Evolutionary conservation across 2,113 vertebrate genomes (phyloP).

Genomic region (Monopterus albus): DNA sequence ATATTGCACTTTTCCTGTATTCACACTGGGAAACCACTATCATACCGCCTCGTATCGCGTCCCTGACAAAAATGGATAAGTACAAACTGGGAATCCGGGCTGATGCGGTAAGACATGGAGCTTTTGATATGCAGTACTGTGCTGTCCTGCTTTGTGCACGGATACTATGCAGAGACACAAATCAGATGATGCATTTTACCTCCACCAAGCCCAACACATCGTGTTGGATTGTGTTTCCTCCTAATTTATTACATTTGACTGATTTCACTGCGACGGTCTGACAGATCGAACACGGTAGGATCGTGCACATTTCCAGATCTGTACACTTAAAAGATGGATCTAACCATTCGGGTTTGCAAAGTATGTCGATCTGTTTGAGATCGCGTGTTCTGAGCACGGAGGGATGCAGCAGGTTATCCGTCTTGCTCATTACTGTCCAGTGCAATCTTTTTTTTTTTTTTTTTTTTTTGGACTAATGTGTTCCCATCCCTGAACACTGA

Average conservation of each 20-base stretch:
- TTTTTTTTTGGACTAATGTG: slow-evolving; percentile 11
- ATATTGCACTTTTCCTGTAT: slow-evolving; percentile 65
- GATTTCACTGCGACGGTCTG: background rate
- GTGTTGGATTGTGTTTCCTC: background rate
- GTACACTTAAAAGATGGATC: background rate
- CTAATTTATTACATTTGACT: background rate
- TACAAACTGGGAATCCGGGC: slow-evolving; percentile 45
- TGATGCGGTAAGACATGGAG: slow-evolving; percentile 75
- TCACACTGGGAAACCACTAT: slow-evolving; percentile 63
- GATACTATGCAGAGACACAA: background rate
- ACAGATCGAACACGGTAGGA: background rate
- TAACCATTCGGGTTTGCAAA: background rate
- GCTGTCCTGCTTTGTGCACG: background rate
- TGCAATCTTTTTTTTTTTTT: slow-evolving; percentile 11
- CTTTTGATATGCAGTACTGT: background rate
- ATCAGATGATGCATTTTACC: background rate
- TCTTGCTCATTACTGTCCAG: background rate
- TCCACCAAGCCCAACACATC: background rate
- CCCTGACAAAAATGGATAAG: slow-evolving; percentile 55
- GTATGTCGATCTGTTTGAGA: background rate
- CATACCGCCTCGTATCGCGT: slow-evolving; percentile 38
- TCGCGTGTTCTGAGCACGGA: background rate
- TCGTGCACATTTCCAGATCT: background rate
- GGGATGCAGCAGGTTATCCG: background rate
- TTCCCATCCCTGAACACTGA: slow-evolving; percentile 44